phyloP scores from a whole-genome alignment of 2,797 vertebrate genomes.

The Siniperca scherzeri region DNA sequence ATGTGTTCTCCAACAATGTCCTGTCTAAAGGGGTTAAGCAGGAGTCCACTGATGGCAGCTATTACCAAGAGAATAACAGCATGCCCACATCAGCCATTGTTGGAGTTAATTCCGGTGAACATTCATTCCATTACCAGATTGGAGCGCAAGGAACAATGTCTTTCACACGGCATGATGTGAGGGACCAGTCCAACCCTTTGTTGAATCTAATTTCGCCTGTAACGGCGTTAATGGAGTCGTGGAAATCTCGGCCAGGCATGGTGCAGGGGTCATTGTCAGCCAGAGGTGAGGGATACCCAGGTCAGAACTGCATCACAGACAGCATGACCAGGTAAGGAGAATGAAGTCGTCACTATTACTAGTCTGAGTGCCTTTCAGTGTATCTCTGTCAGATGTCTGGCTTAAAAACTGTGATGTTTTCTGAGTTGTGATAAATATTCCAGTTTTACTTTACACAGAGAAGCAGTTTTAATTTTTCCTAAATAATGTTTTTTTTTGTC shows the following conservation, averaged over 20 bases:
- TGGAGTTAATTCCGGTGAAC: conserved; percentile 98
- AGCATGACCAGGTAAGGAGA: conserved; percentile 89
- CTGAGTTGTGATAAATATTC: conserved; percentile 6
- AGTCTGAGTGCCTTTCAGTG: background rate
- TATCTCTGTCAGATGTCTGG: background rate
- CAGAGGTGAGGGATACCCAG: conserved; percentile 94
- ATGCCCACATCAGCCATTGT: conserved; percentile 96
- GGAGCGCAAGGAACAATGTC: conserved; percentile 98
- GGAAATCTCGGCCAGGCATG: conserved; percentile 91
- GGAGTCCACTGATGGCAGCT: conserved; percentile 94
- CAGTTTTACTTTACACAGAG: background rate
- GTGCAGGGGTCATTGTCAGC: conserved; percentile 87
- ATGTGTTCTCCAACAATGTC: conserved; percentile 91
- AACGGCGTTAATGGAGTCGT: conserved; percentile 95
- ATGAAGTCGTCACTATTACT: conserved; percentile 1
- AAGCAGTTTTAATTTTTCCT: conserved; percentile 13
- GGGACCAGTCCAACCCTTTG: conserved; percentile 96
- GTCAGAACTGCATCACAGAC: conserved; percentile 96
- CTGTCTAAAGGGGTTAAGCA: conserved; percentile 96
- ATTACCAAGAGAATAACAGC: conserved; percentile 94
- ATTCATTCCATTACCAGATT: conserved; percentile 99
- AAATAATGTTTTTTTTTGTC: conserved; percentile 12
- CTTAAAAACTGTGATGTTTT: background rate
- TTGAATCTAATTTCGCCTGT: conserved; percentile 97
- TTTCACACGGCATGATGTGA: conserved; percentile 92